Evolutionary conservation across 2,888 invertebrate species (phyloP), one percentile per base, ranked within the genome.

Genomic region (Apamea crenata): DNA sequence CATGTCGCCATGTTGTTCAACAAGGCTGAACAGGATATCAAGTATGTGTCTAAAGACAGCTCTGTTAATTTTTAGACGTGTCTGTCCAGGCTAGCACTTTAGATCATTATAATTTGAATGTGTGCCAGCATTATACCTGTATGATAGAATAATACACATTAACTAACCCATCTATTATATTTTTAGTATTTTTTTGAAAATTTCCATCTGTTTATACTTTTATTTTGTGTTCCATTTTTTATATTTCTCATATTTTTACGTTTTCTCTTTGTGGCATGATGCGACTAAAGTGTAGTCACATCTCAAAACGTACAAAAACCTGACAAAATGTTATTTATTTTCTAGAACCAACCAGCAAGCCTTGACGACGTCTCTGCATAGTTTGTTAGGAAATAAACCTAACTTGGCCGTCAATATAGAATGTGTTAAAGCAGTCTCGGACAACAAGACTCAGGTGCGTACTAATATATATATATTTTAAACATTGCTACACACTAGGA

Each of bases 1-100:
- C 97, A 99, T 67, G 99, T 99, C 0, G 98, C 98, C 6, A 93
- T 99, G 86, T 97, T 98, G 77, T 98, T 99, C 90, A 98, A 98
- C 91, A 99, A 99, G 92, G 97, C 98, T 81, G 97, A 98, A 81
- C 97, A 98, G n/a, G 98, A 99, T 86, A 97, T 99, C 47, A 98
- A 98, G 98, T 98, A 93, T 93, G 96, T 91, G 29, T 65, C 67
- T 29, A 90, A 63, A 63, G 74, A 2, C 25, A 68, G 16, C 16
- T 59, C 36, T 40, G 12, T 6, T 29, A 8, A 72, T 32, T 36
- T 50, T 40, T 29, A 8, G 25, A 16, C 0, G 1, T 8, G 21
- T 40, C 18, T 47, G 16, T 44, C 25, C 10, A 56, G 21, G 21
- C 59, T 72, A 8, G 12, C 21, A 44, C 18, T 44, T 29, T 14